These are phyloP conservation scores for Thalassarche chlororhynchos DNA, from an alignment of 2,113 vertebrate species.

Conservation along the genomic window DNA sequence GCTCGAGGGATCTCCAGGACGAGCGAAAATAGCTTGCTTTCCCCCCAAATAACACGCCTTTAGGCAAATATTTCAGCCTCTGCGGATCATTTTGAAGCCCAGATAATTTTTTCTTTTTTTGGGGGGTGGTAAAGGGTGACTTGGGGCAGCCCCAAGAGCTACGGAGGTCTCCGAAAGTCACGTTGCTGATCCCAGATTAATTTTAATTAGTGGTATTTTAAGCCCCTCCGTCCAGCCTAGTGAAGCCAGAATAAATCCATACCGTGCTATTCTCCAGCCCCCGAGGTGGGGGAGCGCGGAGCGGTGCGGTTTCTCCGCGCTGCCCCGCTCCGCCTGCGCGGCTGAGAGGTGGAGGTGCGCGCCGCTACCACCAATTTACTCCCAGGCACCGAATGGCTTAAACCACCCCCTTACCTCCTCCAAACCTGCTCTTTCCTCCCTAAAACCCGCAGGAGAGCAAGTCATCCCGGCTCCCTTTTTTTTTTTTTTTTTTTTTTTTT, in stretches of 20 bases:
- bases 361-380: not conserved
- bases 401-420: not conserved
- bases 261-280: not conserved
- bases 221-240: not conserved
- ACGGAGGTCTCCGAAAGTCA: not conserved
- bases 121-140: not conserved
- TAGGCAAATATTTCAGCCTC: not conserved
- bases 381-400: not conserved
- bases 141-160: not conserved
- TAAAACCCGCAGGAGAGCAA: not conserved
- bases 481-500: not conserved
- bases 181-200: not conserved
- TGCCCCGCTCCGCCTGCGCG: not conserved
- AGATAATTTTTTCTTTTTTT: rapidly evolving
- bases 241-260: not conserved
- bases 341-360: not conserved
- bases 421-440: not conserved
- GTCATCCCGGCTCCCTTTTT: not conserved
- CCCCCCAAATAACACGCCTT: not conserved
- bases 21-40: not conserved
- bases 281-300: not conserved
- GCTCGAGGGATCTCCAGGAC: not conserved
- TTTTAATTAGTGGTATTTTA: not conserved
- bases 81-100: not conserved
- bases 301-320: not conserved